Evolutionary conservation across 2,888 invertebrate species (phyloP).

Genomic region (Microctonus brassicae): DNA sequence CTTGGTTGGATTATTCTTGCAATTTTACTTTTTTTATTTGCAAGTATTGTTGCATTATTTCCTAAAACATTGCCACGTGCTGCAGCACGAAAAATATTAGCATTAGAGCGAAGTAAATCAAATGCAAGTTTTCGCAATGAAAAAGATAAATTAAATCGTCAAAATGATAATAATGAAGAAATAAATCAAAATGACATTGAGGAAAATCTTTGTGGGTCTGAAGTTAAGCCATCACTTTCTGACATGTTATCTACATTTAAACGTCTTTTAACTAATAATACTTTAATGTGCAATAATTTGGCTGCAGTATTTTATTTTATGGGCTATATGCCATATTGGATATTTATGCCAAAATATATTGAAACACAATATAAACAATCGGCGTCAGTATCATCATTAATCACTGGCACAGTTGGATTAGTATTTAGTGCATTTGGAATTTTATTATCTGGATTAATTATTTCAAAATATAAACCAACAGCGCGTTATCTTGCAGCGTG

Average conservation of each 20-base stretch:
- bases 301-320: conserved; percentile 81
- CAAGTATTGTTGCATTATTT: conserved; percentile 77
- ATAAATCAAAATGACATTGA: neutral
- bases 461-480: conserved; percentile 77
- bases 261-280: conserved; percentile 76
- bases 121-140: conserved; percentile 45
- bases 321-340: conserved; percentile 83
- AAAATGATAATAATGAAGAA: conserved; percentile 47
- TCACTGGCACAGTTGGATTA: conserved; percentile 80
- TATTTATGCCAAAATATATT: conserved; percentile 86
- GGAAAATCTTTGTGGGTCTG: conserved; percentile 38
- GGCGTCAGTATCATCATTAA: conserved; percentile 81
- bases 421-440: conserved; percentile 80
- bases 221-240: conserved; percentile 62
- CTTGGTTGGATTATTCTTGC: conserved; percentile 80
- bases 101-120: conserved; percentile 62
- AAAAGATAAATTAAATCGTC: conserved; percentile 48
- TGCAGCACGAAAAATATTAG: conserved; percentile 72
- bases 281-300: conserved; percentile 80
- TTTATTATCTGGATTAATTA: conserved; percentile 77
- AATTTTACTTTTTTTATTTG: conserved; percentile 73
- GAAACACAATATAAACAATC: conserved; percentile 85
- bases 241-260: conserved; percentile 78
- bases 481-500: conserved; percentile 78
- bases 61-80: conserved; percentile 79